Base-by-base conservation (phyloP, 2,797 vertebrate species). In the Pseudocheirus occidentalis region DNA sequence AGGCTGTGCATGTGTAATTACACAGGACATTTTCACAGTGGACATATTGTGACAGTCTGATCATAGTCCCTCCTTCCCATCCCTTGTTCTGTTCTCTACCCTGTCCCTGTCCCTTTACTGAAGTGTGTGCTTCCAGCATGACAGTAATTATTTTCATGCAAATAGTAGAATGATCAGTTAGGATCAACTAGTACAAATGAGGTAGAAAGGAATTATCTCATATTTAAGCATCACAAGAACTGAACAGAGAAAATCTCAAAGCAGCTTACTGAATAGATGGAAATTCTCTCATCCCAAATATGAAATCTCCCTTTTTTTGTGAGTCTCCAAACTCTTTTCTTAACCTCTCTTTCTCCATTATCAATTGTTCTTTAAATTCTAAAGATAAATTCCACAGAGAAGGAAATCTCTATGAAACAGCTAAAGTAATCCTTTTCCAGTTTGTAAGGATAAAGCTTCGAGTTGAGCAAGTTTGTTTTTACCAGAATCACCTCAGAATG, bases 391-490 rank as follows among this genome's bases (percentile, higher is more conserved):
- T 12, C 16, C 53, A 27, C 28, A 93, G 34, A 91, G 7, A 31
- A 96, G 66, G 29, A 93, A 14, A 53, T 40, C 31, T 14, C 53
- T 95, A 62, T 95, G 92, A 52, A 95, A 73, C 53, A 53, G 87
- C 54, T 11, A 97, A 28, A 16, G n/a, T 95, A 3, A 59, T 87
- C 9, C 91, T 62, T 73, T 73, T 90, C 40, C 11, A 57, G 31
- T 18, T 54, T 92, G 81, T 52, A 66, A 40, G 89, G 52, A 53
- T 50, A 21, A 55, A 53, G 31, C 13, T 93, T 4, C n/a, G 93
- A 29, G 10, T 59, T 94, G 52, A 66, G 9, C 93, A 40, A 95
- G 21, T 95, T 95, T 90, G 2, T 95, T 95, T 95, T 94, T 87
- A 92, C 92, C 94, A 40, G 24, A 18, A 59, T 94, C 90, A 46